Percentiles rank a stretch among this genome's conserved stretches.
Evolutionary conservation across 2,888 invertebrate genomes (phyloP).

Genomic region (Malthinus seriepunctatus): DNA sequence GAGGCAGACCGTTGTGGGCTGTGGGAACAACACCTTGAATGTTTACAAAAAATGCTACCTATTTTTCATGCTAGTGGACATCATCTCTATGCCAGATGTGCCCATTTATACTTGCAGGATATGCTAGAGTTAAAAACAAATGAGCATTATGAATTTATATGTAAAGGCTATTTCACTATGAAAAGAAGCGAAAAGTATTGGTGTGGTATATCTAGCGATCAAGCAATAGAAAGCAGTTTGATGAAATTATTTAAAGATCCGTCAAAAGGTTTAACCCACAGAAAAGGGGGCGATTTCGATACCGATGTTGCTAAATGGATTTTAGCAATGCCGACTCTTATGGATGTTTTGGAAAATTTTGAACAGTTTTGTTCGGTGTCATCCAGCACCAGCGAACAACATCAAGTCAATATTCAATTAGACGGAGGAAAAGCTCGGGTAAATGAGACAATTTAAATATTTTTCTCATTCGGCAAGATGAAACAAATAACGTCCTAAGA

Average conservation of each 20-base stretch:
- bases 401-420: no score
- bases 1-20: neutral
- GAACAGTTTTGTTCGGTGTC: constrained; percentile 1
- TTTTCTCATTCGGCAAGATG: no score
- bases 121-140: neutral
- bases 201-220: neutral
- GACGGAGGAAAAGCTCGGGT: no score
- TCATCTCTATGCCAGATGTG: neutral
- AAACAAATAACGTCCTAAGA: no score
- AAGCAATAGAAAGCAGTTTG: neutral
- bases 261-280: neutral
- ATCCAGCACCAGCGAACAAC: neutral
- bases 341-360: neutral
- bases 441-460: no score
- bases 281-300: neutral
- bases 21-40: neutral
- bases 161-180: neutral
- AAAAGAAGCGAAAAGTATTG: neutral
- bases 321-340: neutral
- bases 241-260: neutral
- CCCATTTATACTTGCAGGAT: neutral
- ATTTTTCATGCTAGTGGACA: neutral
- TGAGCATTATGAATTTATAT: neutral
- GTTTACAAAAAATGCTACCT: neutral
- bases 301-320: neutral